phyloP scores from a whole-genome alignment of 2,888 invertebrate genomes.

The Heliconius ethilla region DNA sequence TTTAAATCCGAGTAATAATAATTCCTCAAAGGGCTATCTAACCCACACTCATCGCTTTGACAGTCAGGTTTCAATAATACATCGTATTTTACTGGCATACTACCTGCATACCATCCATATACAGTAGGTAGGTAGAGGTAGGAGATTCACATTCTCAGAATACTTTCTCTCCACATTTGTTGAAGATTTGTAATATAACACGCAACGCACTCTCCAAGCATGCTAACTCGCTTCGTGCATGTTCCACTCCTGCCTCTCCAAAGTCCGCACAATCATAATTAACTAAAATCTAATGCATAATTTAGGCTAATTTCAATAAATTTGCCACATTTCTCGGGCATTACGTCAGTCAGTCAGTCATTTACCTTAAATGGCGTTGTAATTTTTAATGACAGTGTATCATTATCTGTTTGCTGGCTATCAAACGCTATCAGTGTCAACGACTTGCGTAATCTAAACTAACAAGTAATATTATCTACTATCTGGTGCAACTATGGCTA shows the following conservation, averaged over 20 bases:
- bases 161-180: neutral
- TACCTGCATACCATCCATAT: neutral
- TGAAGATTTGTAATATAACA: slow-evolving; percentile 46
- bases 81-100: neutral
- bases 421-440: slow-evolving; percentile 28
- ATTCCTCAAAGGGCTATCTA: no score
- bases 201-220: slow-evolving; percentile 49
- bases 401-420: slow-evolving; percentile 21
- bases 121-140: neutral
- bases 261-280: no score
- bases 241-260: neutral
- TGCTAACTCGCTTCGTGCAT: no score
- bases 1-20: no score
- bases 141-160: slow-evolving; percentile 1
- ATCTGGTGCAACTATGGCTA: no score
- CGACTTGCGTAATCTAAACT: slow-evolving; percentile 29
- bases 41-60: no score
- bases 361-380: slow-evolving; percentile 23
- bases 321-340: neutral
- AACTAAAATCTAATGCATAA: no score
- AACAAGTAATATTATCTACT: no score
- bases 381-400: slow-evolving; percentile 26
- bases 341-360: slow-evolving; percentile 13
- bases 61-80: neutral
- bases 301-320: no score